phyloP scores from a whole-genome alignment of 2,888 invertebrate species.

The Microchrysa polita region DNA sequence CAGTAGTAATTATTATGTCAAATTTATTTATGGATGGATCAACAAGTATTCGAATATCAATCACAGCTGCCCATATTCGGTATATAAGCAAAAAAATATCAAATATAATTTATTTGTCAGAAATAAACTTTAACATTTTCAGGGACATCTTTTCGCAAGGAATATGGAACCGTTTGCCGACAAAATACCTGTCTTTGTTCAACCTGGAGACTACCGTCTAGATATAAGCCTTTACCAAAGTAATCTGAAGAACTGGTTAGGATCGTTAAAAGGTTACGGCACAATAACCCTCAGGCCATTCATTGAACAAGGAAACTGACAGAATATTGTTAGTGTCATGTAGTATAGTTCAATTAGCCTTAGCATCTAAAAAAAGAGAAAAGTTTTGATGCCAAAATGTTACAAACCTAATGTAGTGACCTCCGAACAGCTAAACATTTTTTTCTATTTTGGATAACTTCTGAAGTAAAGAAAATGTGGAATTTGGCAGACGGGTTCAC shows the following conservation, averaged over 20 bases:
- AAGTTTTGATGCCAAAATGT: no score
- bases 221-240: constrained; percentile 1
- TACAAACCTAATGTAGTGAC: no score
- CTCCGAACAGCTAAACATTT: no score
- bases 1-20: background rate
- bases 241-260: background rate
- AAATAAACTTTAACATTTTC: background rate
- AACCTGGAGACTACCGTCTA: constrained; percentile 34
- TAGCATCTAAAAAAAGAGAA: no score
- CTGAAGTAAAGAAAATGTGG: no score
- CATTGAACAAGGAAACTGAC: background rate
- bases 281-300: background rate
- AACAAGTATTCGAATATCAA: constrained; percentile 35
- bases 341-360: no score
- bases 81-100: background rate
- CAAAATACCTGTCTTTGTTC: constrained; percentile 23
- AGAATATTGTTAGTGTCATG: no score
- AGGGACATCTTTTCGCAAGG: constrained; percentile 19
- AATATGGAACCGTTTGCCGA: constrained; percentile 28
- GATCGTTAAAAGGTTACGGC: constrained; percentile 6
- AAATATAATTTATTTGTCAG: background rate
- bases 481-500: no score
- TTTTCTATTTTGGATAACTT: no score
- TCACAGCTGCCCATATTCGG: constrained; percentile 34
- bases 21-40: constrained; percentile 6